Evolutionary conservation across 2,113 vertebrate genomes (phyloP), one percentile per base, ranked within the genome.

Genomic region (Coregonus clupeaformis): DNA sequence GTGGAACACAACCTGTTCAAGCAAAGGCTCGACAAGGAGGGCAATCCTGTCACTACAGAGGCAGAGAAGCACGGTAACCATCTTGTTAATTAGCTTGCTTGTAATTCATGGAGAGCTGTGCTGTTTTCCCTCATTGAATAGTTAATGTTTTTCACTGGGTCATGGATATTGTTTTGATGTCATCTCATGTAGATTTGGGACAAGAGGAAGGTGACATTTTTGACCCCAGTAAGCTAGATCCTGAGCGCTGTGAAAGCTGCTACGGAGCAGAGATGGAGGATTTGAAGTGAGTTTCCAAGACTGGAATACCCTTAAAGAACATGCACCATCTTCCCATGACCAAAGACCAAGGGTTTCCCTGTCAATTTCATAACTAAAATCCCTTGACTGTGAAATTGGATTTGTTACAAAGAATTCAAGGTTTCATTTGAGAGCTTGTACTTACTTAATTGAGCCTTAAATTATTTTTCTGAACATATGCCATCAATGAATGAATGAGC

Each of bases 1-100:
- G 98, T 99, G 0, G 98, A 99, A 64, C 98, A 99, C 84, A 97
- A 98, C 84, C 91, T 99, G 27, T 98, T 95, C 82, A 99, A 98
- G 75, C 94, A 95, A 25, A 92, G 97, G 16, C 93, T 99, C 71
- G 97, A 98, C 88, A 96, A 95, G 87, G 94, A 96, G 52, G 94
- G 96, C 59, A 91, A 93, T 42, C 89, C 94, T 0, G 96, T 98
- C 86, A 96, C 92, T 72, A 77, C 83, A 1, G 97, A 98, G 84
- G 97, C 96, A 0, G 97, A 99, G 72, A 96, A 94, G 78, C 97
- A 99, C 0, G 97, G 97, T 99, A 88, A 91, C n/a, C n/a, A 24
- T 9, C n/a, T 45, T 22, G 67, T 32, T 64, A 30, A 30, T 29
- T 42, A 66, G 6, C 29, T 30, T 66, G 6, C 18, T 20, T 30